Evolutionary conservation across 1,140 invertebrate species (phyloP).

Genomic region (Pseudachorutes palmiensis): DNA sequence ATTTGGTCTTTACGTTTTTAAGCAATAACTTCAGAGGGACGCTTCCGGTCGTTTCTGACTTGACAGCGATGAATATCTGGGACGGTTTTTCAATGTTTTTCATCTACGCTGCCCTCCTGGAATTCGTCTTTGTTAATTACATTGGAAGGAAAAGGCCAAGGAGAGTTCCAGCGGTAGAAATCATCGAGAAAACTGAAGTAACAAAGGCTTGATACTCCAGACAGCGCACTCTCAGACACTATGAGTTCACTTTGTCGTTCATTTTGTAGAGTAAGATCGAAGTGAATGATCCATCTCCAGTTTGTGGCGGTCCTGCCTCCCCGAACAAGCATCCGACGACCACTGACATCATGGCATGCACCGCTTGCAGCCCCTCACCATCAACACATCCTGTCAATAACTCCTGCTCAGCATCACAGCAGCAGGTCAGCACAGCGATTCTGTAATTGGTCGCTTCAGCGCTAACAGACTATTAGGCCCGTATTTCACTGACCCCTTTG

Average conservation of each 20-base stretch:
- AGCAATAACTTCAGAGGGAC: conserved; percentile 50
- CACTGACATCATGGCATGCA: conserved; percentile 34
- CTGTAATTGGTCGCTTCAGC: background rate
- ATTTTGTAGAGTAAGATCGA: conserved; percentile 23
- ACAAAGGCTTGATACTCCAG: background rate
- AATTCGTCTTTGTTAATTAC: conserved; percentile 91
- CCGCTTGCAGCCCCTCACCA: conserved; percentile 32
- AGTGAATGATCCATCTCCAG: conserved; percentile 30
- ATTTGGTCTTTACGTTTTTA: no score
- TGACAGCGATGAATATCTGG: conserved; percentile 93
- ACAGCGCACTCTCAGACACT: no score
- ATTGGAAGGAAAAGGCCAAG: conserved; percentile 75
- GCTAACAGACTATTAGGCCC: no score
- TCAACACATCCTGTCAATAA: conserved; percentile 26
- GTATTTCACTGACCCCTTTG: no score
- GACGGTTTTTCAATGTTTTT: conserved; percentile 94
- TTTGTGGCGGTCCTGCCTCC: conserved; percentile 17
- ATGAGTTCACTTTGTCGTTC: background rate
- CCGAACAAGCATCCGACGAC: conserved; percentile 29
- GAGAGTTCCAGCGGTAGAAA: conserved; percentile 24
- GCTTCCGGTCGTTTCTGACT: conserved; percentile 81
- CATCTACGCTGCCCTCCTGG: conserved; percentile 75
- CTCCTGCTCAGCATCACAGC: conserved; percentile 16
- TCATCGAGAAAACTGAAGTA: background rate
- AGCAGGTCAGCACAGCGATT: background rate